Evolutionary conservation across 2,888 invertebrate species (phyloP).

Genomic region (Urechis unicinctus): DNA sequence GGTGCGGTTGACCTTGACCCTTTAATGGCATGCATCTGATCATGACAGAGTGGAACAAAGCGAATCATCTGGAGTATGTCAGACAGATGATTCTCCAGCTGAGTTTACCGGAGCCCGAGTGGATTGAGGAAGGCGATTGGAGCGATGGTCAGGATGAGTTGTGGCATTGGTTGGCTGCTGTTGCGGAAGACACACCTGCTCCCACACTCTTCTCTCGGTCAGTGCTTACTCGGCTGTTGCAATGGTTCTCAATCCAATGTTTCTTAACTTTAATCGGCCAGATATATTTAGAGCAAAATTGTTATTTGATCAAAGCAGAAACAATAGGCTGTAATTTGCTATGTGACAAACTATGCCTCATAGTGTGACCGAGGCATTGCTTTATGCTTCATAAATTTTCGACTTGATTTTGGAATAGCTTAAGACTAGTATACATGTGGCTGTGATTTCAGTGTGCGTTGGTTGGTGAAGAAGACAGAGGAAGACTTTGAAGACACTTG

Average conservation of each 20-base stretch:
- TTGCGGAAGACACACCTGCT: background rate
- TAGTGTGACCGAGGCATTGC: too few species aligned
- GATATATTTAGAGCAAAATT: too few species aligned
- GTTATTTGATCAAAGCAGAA: too few species aligned
- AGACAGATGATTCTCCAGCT: background rate
- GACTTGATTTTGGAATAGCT: too few species aligned
- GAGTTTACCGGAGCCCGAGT: background rate
- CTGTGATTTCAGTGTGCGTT: background rate
- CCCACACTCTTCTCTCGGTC: background rate
- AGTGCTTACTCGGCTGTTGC: too few species aligned
- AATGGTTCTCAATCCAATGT: too few species aligned
- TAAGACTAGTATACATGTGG: too few species aligned
- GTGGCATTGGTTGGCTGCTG: background rate
- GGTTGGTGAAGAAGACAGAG: background rate
- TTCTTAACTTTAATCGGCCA: too few species aligned
- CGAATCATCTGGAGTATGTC: background rate
- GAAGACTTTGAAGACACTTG: background rate
- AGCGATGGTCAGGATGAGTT: background rate
- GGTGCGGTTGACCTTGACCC: background rate
- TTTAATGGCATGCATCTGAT: background rate
- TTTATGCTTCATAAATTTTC: too few species aligned
- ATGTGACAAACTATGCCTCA: too few species aligned
- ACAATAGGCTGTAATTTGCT: too few species aligned
- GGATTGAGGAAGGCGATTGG: background rate
- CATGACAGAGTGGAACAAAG: background rate